Base-by-base conservation (phyloP, 1,140 invertebrate species). In the Samia ricini region DNA sequence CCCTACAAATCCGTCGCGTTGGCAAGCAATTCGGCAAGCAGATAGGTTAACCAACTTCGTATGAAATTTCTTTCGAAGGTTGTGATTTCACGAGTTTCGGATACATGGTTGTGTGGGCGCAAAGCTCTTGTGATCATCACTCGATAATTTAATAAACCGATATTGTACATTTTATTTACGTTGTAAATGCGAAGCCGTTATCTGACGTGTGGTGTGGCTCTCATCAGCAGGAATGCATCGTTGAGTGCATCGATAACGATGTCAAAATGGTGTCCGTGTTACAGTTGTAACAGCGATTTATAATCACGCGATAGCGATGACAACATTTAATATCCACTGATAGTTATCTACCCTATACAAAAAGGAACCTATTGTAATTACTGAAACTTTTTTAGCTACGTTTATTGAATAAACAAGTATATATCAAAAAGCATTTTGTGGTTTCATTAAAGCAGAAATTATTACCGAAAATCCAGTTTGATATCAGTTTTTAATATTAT, bases 81-180 rank as follows among this genome's bases (percentile, higher is more conserved):
- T 66, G 66, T 76, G 75, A 80, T 81, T 81, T 80, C 74, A 78
- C 74, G 62, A 67, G 71, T 65, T 68, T 63, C 65, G 68, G 68
- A 63, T 63, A 72, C 71, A 75, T 65, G 69, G 65, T 69, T 57
- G 69, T 71, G 75, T 83, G 72, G 74, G 72, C 69, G 76, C 67
- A 21, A 26, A 64, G 61, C 72, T 70, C 12, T 15, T 68, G 56
- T 69, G 69, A 77, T 79, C 56, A 60, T 59, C 60, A 66, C 56
- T 77, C 72, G 72, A 78, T 77, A 79, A 72, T 81, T 66, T 75
- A 77, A 79, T 78, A 80, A 79, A 82, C 63, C 58, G 61, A 72
- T 68, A 79, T 80, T 79, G 72, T 76, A 77, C 74, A 80, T 76
- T 76, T 69, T 82, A 82, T 83, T 79, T 79, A 81, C 71, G 73